A percentile compares a stretch with the other conserved stretches of the same genome.
Conservation (phyloP, 2,888 invertebrate genomes). For the Torymus auratus region DNA sequence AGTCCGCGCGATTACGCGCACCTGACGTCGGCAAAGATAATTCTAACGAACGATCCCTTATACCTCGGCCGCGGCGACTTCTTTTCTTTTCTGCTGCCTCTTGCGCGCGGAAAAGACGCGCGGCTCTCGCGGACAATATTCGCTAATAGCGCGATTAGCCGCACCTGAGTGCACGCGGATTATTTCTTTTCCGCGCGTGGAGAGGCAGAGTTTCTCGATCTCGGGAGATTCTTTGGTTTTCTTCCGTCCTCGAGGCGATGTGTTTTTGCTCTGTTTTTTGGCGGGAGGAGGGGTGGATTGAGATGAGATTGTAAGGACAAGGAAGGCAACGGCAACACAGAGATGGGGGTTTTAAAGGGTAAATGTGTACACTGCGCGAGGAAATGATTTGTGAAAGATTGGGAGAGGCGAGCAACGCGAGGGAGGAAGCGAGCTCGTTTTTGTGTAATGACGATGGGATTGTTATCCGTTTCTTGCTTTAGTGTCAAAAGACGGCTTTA, state of each 20-base stretch:
- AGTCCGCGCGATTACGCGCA: conserved; percentile 60
- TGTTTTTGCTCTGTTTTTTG: no score
- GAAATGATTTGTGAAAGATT: conserved; percentile 15
- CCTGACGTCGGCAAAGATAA: conserved; percentile 62
- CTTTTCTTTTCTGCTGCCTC: not conserved
- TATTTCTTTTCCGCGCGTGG: conserved; percentile 8
- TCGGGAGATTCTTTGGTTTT: no score
- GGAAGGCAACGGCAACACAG: no score
- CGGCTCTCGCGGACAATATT: conserved; percentile 53
- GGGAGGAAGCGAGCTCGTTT: not conserved
- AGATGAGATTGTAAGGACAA: no score
- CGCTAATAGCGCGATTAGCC: conserved; percentile 61
- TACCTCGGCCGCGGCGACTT: not conserved
- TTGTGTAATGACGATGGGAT: no score
- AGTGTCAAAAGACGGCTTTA: no score
- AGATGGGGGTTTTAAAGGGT: not conserved
- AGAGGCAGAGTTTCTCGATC: no score
- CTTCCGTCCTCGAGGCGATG: no score
- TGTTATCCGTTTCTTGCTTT: no score
- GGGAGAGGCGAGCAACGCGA: not conserved
- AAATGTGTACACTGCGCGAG: not conserved
- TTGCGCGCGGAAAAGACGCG: not conserved
- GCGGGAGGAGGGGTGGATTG: no score
- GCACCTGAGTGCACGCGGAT: conserved; percentile 58
- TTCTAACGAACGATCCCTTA: conserved; percentile 57